Percentiles rank a stretch among this genome's conserved stretches.
Evolutionary conservation across 2,797 vertebrate genomes (phyloP).

Genomic region (Acipenser transmontanus): DNA sequence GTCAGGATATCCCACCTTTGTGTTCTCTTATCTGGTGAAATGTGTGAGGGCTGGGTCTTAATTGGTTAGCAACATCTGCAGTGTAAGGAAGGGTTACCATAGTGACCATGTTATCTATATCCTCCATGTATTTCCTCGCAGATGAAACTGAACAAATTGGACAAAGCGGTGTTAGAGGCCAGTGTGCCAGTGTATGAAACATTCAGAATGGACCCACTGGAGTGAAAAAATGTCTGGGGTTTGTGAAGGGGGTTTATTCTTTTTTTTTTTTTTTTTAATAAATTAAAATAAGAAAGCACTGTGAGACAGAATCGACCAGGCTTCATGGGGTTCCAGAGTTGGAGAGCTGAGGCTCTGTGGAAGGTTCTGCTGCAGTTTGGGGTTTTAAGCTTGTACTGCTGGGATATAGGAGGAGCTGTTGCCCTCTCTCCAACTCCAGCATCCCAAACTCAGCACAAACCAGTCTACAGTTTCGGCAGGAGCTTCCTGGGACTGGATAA

Average conservation of each 20-base stretch:
- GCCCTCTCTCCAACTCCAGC: constrained; percentile 33
- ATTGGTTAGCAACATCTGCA: constrained; percentile 41
- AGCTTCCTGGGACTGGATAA: constrained; percentile 71
- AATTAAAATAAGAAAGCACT: no score
- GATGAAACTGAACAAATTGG: not conserved
- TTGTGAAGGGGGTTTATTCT: no score
- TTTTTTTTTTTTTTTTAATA: no score
- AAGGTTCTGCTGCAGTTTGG: constrained; percentile 33
- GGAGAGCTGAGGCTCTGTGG: not conserved
- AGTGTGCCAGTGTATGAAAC: no score
- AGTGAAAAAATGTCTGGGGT: no score
- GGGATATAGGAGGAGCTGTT: constrained; percentile 34
- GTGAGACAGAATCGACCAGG: no score
- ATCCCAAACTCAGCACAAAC: constrained; percentile 40
- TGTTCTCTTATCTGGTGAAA: constrained; percentile 25
- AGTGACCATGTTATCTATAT: constrained; percentile 74
- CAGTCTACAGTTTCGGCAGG: constrained; percentile 29
- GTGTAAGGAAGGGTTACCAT: constrained; percentile 67
- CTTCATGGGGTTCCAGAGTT: constrained; percentile 5
- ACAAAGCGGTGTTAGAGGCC: not conserved
- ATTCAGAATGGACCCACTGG: no score
- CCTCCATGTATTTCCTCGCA: constrained; percentile 72
- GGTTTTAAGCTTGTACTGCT: constrained; percentile 42
- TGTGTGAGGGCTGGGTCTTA: constrained; percentile 37
- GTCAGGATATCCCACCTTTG: constrained; percentile 65